Conservation (phyloP, 2,113 vertebrate species). For the Cavia aperea region DNA sequence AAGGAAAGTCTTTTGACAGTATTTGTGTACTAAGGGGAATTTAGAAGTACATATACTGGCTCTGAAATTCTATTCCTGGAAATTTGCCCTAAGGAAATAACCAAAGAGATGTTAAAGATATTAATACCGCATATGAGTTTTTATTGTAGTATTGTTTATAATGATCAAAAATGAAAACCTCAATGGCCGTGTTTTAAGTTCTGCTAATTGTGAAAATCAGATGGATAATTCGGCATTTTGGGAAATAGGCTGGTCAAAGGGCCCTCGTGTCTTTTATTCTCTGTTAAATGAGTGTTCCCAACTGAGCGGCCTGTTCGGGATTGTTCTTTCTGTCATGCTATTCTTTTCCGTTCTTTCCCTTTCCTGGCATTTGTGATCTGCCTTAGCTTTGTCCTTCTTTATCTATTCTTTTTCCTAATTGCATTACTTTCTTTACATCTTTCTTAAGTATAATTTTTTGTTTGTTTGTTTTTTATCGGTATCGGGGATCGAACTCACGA, state of each 20-base stretch:
- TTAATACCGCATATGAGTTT: background rate
- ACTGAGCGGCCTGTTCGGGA: background rate
- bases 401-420: background rate
- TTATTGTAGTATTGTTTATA: background rate
- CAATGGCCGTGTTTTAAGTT: background rate
- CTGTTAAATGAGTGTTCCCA: background rate
- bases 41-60: background rate
- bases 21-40: background rate
- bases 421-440: background rate
- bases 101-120: background rate
- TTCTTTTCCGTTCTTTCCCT: background rate
- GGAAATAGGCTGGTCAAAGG: background rate
- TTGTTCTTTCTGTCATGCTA: background rate
- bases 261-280: background rate
- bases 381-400: background rate
- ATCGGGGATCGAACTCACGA: too few species aligned
- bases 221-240: background rate
- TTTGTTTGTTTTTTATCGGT: too few species aligned
- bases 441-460: background rate
- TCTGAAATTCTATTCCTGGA: background rate
- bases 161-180: background rate
- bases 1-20: background rate
- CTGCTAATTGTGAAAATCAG: background rate
- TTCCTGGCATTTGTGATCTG: background rate
- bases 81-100: constrained; percentile 6